Percentiles rank a stretch among this genome's conserved stretches.
These are phyloP conservation scores for Teleogryllus oceanicus DNA, from an alignment of 2,888 invertebrate species.

Conservation along the genomic window DNA sequence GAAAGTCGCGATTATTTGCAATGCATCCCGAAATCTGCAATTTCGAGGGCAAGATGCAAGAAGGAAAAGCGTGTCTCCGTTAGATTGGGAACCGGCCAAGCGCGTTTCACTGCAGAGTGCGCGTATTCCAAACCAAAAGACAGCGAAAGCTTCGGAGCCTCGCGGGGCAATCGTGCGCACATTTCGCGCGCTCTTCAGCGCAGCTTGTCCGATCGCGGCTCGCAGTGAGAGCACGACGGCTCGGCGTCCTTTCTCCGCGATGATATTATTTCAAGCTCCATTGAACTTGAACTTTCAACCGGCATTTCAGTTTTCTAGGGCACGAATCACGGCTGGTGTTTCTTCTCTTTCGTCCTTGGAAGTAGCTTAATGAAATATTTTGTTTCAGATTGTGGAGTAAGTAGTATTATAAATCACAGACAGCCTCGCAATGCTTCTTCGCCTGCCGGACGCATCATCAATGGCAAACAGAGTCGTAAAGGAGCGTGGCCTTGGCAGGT, in stretches of 20 bases:
- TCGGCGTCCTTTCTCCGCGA: not conserved
- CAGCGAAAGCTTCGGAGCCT: not conserved
- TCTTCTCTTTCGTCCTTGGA: too few relatives aligned
- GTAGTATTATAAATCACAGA: constrained; percentile 43
- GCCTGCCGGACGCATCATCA: constrained; percentile 60
- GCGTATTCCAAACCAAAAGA: not conserved
- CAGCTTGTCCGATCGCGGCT: not conserved
- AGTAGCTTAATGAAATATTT: not conserved
- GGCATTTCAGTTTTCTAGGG: not conserved
- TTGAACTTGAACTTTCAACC: not conserved
- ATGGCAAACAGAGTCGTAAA: constrained; percentile 68
- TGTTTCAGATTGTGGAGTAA: constrained; percentile 44
- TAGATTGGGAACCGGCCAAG: not conserved
- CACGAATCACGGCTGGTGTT: not conserved
- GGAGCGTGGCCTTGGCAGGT: constrained; percentile 88
- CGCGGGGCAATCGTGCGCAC: not conserved
- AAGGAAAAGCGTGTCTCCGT: not conserved
- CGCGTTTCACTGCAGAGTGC: not conserved
- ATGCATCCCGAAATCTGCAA: too few relatives aligned
- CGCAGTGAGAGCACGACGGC: not conserved
- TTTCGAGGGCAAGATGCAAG: too few relatives aligned
- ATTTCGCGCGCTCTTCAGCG: not conserved
- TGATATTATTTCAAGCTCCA: constrained; percentile 18
- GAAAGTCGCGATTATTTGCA: too few relatives aligned
- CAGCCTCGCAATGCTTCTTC: constrained; percentile 41